Evolutionary conservation across 92 coral and sea anemone species (phyloP).

Genomic region (Epizoanthus rinbou): DNA sequence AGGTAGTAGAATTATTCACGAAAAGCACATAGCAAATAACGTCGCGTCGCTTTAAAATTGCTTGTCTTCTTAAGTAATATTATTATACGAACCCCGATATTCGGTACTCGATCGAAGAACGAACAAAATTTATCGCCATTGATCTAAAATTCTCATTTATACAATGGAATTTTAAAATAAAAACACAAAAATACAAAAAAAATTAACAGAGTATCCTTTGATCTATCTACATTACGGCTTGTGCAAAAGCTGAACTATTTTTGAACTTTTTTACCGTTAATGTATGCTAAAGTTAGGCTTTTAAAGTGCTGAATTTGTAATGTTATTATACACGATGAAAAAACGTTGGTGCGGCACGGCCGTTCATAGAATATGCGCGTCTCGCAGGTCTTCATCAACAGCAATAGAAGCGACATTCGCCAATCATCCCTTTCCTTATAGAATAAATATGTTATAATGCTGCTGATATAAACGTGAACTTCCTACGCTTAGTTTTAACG

Average conservation of each 20-base stretch:
- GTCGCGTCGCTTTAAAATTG: constrained; percentile 32
- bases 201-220: constrained; percentile 4
- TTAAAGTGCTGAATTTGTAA: not conserved
- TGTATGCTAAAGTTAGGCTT: no score
- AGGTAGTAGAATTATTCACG: constrained; percentile 32
- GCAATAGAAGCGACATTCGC: constrained; percentile 18
- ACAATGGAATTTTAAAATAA: constrained; percentile 40
- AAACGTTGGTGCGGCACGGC: not conserved
- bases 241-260: not conserved
- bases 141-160: constrained; percentile 3
- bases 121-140: constrained; percentile 2
- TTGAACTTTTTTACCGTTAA: not conserved
- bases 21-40: constrained; percentile 22
- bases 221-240: not conserved
- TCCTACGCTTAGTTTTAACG: constrained; percentile 1
- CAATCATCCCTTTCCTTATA: constrained; percentile 7
- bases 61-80: constrained; percentile 11
- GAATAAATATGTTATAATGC: not conserved
- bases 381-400: constrained; percentile 24
- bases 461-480: constrained; percentile 23
- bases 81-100: not conserved
- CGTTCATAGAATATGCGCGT: not conserved
- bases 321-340: not conserved
- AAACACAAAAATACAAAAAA: constrained; percentile 9
- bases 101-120: not conserved